These are phyloP conservation scores for Atrichornis clamosus DNA, from an alignment of 2,113 vertebrate genomes.

Conservation along the genomic window DNA sequence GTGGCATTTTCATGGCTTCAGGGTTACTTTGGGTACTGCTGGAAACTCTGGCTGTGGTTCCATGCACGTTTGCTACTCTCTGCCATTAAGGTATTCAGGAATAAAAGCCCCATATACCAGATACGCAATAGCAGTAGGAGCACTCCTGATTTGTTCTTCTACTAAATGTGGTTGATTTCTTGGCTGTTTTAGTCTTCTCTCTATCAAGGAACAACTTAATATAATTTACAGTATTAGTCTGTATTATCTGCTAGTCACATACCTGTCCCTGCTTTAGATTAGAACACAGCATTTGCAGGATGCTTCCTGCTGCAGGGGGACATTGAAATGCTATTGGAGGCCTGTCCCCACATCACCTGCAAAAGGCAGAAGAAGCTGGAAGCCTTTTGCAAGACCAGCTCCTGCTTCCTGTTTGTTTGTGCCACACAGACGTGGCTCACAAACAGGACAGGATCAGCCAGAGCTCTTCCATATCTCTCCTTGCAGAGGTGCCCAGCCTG, in stretches of 20 bases:
- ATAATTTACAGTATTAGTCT: not conserved
- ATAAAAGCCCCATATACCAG: not conserved
- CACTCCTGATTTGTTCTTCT: not conserved
- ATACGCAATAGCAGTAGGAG: not conserved
- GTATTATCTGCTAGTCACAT: not conserved
- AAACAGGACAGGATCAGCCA: not conserved
- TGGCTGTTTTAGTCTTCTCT: not conserved
- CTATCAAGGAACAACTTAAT: not conserved
- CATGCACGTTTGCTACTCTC: not conserved
- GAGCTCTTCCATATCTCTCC: not conserved
- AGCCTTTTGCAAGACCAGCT: not conserved
- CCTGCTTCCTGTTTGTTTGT: not conserved
- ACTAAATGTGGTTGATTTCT: not conserved
- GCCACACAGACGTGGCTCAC: not conserved
- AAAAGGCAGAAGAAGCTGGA: not conserved
- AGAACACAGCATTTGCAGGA: not conserved
- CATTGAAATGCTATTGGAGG: not conserved
- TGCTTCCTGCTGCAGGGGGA: not conserved
- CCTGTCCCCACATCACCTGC: not conserved
- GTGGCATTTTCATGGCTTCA: not conserved
- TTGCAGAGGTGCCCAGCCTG: not conserved
- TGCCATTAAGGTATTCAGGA: not conserved
- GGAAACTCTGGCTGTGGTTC: not conserved
- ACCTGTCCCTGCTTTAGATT: not conserved
- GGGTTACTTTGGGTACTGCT: not conserved